Base-by-base conservation (phyloP, 2,113 vertebrate species). In the Leptosomus discolor region DNA sequence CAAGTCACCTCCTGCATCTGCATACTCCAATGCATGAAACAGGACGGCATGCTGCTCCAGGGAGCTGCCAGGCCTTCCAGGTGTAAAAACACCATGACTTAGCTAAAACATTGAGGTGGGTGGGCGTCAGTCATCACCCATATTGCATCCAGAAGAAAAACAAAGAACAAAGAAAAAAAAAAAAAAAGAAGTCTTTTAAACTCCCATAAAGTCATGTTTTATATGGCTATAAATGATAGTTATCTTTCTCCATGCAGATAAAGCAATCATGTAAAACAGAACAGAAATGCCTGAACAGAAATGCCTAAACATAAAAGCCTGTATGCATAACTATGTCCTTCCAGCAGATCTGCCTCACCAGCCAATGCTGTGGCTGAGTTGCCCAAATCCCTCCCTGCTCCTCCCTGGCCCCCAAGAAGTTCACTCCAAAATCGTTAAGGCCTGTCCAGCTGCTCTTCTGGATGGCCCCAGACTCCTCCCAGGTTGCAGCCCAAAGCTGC, bases 31-130 rank as follows among this genome's bases (percentile, higher is more conserved):
- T 8, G 61, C 34, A 26, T 19, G 8, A 9, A 64, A 26, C 1
- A 26, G 21, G 39, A 11, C 0, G 11, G 23, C 80, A 84, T 21
- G 8, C 6, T 18, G 23, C 16, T 45, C 22, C 0, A 1, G 74
- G 46, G 37, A 70, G 51, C 2, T 53, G 50, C 27, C n/a, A 76
- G 11, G 5, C 20, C 45, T 57, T 60, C 27, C 34, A 48, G 22
- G 17, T 54, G 15, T 7, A 32, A 69, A 91, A 65, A 1, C 64
- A 77, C 24, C 7, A 0, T 57, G 92, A 80, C 77, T 74, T 76
- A 48, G 68, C 3, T 32, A 21, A 95, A 94, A 86, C 1, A 0
- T 2, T 24, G 20, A 50, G 30, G 2, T 78, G 24, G 12, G 17
- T 4, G 9, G 9, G 26, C 3, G 4, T 61, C 27, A 19, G 19